phyloP scores from a whole-genome alignment of 2,888 invertebrate species.

The Meta bourneti region DNA sequence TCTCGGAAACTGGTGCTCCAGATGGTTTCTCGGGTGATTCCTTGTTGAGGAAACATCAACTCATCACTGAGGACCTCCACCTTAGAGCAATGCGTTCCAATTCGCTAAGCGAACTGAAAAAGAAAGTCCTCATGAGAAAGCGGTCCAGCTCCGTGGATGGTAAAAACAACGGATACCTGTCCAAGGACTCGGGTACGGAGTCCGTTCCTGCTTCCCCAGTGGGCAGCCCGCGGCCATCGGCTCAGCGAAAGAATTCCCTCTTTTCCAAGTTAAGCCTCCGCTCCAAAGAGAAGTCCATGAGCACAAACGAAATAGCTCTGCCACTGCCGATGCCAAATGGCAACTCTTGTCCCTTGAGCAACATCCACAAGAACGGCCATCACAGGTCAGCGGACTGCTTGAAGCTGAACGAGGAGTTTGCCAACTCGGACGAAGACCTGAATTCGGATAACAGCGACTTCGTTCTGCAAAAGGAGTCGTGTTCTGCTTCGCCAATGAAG shows the following conservation, averaged over 20 bases:
- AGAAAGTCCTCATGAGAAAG: conserved; percentile 77
- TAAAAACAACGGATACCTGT: conserved; percentile 54
- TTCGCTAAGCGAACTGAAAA: conserved; percentile 78
- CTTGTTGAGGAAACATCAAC: conserved; percentile 58
- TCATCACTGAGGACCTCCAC: conserved; percentile 68
- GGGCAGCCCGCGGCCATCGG: conserved; percentile 52
- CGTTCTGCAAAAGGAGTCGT: conserved; percentile 49
- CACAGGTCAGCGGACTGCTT: conserved; percentile 77
- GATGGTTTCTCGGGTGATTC: conserved; percentile 26
- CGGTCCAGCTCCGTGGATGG: conserved; percentile 78
- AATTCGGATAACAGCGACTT: conserved; percentile 68
- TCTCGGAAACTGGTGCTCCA: conserved; percentile 11
- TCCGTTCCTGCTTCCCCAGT: conserved; percentile 62
- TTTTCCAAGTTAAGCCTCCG: conserved; percentile 74
- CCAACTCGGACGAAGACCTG: conserved; percentile 72
- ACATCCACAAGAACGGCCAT: conserved; percentile 49
- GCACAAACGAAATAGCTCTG: conserved; percentile 77
- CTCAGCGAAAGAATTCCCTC: conserved; percentile 69
- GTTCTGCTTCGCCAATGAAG: conserved; percentile 55
- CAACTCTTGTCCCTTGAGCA: conserved; percentile 38
- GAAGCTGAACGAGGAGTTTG: conserved; percentile 74
- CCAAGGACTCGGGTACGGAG: conserved; percentile 44
- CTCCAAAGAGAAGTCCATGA: conserved; percentile 77
- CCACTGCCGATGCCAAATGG: conserved; percentile 56
- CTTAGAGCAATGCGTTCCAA: conserved; percentile 76